phyloP scores from a whole-genome alignment of 92 coral and sea anemone species.

The Palythoa heliodiscus region DNA sequence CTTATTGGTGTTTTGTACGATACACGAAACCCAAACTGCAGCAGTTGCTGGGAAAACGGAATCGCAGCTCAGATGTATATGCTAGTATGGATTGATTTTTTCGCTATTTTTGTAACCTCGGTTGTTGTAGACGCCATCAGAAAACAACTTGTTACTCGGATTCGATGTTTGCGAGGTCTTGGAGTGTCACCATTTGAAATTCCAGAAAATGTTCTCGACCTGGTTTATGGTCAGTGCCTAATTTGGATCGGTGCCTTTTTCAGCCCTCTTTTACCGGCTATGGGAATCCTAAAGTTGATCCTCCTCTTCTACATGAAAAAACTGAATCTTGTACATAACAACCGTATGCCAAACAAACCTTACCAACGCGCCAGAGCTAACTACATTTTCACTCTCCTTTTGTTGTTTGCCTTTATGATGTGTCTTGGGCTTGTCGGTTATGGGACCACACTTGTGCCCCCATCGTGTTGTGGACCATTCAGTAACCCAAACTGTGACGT shows the following conservation, averaged over 20 bases:
- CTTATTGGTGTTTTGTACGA: conserved; percentile 75
- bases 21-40: conserved; percentile 62
- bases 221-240: conserved; percentile 86
- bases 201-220: conserved; percentile 82
- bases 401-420: conserved; percentile 83
- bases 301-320: conserved; percentile 91
- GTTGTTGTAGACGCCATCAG: conserved; percentile 75
- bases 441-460: conserved; percentile 85
- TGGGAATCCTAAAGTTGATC: conserved; percentile 87
- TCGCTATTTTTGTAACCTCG: conserved; percentile 70
- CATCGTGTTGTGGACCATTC: conserved; percentile 84
- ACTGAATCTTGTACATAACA: conserved; percentile 83
- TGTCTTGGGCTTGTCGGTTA: conserved; percentile 85
- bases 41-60: conserved; percentile 85
- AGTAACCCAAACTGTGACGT: conserved; percentile 71
- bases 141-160: conserved; percentile 54
- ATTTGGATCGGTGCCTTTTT: conserved; percentile 90
- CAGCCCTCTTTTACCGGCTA: conserved; percentile 86
- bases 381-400: conserved; percentile 82
- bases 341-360: conserved; percentile 85
- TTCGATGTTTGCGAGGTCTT: conserved; percentile 56
- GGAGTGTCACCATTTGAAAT: conserved; percentile 92
- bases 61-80: conserved; percentile 91
- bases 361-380: conserved; percentile 90
- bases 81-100: conserved; percentile 85